Evolutionary conservation across 2,888 invertebrate genomes (phyloP).

Genomic region (Lepidochrysops patricia): DNA sequence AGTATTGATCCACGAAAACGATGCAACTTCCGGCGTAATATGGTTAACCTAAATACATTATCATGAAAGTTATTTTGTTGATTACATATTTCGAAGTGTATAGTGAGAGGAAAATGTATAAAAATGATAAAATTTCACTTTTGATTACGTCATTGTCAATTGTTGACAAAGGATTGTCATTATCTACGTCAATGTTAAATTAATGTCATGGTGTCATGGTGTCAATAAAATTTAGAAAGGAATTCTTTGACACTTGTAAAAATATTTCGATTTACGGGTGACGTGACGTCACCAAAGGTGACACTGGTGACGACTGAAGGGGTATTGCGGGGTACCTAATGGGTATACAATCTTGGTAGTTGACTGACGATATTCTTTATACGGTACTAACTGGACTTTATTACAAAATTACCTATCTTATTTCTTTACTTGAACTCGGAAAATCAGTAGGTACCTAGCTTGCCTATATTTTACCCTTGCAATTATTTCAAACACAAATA

Average conservation of each 20-base stretch:
- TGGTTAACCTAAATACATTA: conserved; percentile 29
- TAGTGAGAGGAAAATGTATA: not conserved
- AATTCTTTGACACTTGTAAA: not conserved
- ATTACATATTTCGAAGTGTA: conserved; percentile 12
- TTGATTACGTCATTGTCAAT: conserved; percentile 29
- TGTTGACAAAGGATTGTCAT: conserved; percentile 31
- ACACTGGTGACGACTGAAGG: too few species aligned
- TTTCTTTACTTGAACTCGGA: too few species aligned
- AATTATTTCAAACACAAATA: too few species aligned
- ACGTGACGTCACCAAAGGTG: too few species aligned
- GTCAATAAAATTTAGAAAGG: conserved; percentile 22
- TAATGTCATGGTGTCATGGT: conserved; percentile 20
- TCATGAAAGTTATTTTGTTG: not conserved
- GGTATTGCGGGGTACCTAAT: too few species aligned
- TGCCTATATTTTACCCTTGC: too few species aligned
- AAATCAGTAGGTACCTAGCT: too few species aligned
- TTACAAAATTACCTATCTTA: too few species aligned
- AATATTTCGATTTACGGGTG: too few species aligned
- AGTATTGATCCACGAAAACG: conserved; percentile 31
- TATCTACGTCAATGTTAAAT: conserved; percentile 17
- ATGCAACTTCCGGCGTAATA: conserved; percentile 31
- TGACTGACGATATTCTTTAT: too few species aligned
- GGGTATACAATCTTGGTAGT: too few species aligned
- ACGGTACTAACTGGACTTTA: too few species aligned
- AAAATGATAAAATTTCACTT: conserved; percentile 12